A percentile compares a stretch with the other conserved stretches of the same genome.
Conservation (phyloP, 2,113 vertebrate genomes). For the Sylvilagus bachmani region DNA sequence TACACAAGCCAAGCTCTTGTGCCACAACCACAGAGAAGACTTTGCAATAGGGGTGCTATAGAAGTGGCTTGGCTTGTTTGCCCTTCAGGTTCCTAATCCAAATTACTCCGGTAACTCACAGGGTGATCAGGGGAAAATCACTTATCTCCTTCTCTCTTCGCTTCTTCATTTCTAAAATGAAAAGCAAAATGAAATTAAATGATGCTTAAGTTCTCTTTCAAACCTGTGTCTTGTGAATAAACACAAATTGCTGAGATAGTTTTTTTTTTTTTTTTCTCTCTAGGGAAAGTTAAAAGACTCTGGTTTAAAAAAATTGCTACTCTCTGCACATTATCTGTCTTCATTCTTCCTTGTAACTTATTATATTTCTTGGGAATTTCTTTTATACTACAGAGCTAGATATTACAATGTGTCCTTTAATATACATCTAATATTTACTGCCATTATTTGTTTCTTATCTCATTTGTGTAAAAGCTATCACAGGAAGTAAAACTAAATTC, state of each 20-base stretch:
- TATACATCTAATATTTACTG: background rate
- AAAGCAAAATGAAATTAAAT: background rate
- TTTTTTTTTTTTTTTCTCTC: background rate
- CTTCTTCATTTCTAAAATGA: constrained; percentile 7
- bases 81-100: background rate
- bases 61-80: background rate
- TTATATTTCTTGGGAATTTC: background rate
- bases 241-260: background rate
- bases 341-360: background rate
- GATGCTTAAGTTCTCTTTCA: background rate
- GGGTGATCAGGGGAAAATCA: background rate
- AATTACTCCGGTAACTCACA: background rate
- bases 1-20: background rate
- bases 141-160: background rate
- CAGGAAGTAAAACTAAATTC: background rate
- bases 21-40: background rate
- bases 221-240: background rate
- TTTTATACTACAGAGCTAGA: background rate
- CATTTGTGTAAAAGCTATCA: background rate
- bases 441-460: background rate
- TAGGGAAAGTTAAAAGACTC: background rate
- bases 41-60: too few relatives aligned
- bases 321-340: background rate
- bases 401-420: background rate
- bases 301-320: background rate